Conservation (phyloP, 1,140 invertebrate genomes). For the Gryon sp. region DNA sequence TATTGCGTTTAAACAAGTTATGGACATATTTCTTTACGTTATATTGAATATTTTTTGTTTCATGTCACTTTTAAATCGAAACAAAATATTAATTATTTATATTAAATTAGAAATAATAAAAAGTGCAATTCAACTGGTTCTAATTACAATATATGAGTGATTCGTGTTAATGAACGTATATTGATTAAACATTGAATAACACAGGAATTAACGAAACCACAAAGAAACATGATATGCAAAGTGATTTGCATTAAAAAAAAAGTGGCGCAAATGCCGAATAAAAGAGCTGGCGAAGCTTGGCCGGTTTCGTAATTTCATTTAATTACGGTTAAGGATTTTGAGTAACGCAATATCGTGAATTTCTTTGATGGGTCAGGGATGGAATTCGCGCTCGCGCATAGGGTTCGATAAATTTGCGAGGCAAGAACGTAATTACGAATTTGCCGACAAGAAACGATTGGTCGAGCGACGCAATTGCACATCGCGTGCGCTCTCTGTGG, state of each 20-base stretch:
- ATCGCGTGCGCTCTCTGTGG: constrained; percentile 45
- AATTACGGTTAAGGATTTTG: constrained; percentile 61
- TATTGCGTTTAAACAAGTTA: too few species aligned
- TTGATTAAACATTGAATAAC: too few species aligned
- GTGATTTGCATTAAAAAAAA: not conserved
- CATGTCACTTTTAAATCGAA: too few species aligned
- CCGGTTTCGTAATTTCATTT: constrained; percentile 46
- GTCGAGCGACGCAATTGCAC: constrained; percentile 59
- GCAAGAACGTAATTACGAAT: constrained; percentile 67
- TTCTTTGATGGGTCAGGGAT: constrained; percentile 49
- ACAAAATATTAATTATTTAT: too few species aligned
- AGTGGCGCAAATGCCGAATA: not conserved
- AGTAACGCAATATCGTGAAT: constrained; percentile 59
- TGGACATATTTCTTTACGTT: too few species aligned
- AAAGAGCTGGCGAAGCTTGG: not conserved
- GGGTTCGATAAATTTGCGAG: constrained; percentile 61
- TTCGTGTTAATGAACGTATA: too few species aligned
- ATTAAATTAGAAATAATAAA: too few species aligned
- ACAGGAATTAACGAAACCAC: too few species aligned
- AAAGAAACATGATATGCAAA: too few species aligned
- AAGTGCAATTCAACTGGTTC: too few species aligned
- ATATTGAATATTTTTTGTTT: too few species aligned
- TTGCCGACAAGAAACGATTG: constrained; percentile 62
- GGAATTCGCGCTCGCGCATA: constrained; percentile 35
- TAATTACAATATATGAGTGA: too few species aligned